Evolutionary conservation across 1,140 invertebrate species (phyloP).

Genomic region (Reticulitermes speratus): DNA sequence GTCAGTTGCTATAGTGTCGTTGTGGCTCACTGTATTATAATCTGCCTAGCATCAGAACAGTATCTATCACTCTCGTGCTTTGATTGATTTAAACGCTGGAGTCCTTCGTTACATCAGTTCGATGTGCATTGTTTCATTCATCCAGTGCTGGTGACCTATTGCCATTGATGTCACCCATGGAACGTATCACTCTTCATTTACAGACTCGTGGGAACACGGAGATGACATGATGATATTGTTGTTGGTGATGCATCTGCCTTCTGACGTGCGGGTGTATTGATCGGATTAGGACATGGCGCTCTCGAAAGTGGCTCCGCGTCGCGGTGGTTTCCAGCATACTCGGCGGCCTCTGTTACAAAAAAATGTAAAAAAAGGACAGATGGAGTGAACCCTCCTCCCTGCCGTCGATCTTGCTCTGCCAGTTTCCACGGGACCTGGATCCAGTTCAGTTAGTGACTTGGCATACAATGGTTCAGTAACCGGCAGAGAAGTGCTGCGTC

Average conservation of each 20-base stretch:
- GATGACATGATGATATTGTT: neutral
- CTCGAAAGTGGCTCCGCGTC: slow-evolving; percentile 15
- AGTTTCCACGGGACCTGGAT: slow-evolving; percentile 11
- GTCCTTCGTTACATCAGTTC: neutral
- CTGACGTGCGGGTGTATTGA: neutral
- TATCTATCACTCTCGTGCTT: too few relatives aligned
- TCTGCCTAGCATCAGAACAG: too few relatives aligned
- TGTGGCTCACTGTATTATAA: too few relatives aligned
- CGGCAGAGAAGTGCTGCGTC: neutral
- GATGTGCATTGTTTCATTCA: neutral
- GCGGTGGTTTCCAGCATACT: neutral
- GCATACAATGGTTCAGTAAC: neutral
- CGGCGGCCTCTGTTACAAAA: neutral
- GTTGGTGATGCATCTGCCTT: neutral
- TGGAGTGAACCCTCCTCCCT: neutral
- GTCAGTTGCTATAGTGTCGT: too few relatives aligned
- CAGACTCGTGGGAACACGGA: neutral
- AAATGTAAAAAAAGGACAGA: neutral
- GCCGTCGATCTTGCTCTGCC: neutral
- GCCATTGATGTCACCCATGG: neutral
- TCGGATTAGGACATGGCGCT: slow-evolving; percentile 7
- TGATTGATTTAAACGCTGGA: too few relatives aligned
- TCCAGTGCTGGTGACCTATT: neutral
- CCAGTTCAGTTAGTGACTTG: neutral
- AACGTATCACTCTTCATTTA: neutral